Percentiles rank a stretch among this genome's conserved stretches.
These are phyloP conservation scores for Nemopilema nomurai DNA, from an alignment of 30 jellyfish, hydroid and myxozoan species.

Conservation along the genomic window DNA sequence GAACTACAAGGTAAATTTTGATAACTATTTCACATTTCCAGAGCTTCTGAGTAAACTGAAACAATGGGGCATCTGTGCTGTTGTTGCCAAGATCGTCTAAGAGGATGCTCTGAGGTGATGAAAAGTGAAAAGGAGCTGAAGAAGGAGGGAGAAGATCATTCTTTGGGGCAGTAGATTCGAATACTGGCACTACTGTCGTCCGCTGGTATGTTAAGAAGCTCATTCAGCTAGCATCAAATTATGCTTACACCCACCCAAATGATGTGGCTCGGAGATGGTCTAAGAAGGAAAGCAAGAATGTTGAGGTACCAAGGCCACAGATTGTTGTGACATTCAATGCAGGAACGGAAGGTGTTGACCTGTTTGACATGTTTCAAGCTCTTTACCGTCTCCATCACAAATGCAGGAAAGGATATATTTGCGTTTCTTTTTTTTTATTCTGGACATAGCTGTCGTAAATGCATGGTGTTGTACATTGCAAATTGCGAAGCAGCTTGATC, in stretches of 20 bases:
- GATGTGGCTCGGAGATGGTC: slow-evolving; percentile 42
- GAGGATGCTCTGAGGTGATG: slow-evolving; percentile 32
- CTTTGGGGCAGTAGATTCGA: slow-evolving; percentile 45
- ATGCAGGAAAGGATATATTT: slow-evolving; percentile 42
- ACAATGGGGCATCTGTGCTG: slow-evolving; percentile 45
- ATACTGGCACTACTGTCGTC: slow-evolving; percentile 50
- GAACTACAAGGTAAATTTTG: slow-evolving; percentile 45
- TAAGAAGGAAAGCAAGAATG: background rate
- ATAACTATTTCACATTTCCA: slow-evolving; percentile 48
- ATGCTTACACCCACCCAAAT: slow-evolving; percentile 34
- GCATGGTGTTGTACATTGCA: slow-evolving; percentile 43
- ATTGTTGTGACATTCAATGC: slow-evolving; percentile 37
- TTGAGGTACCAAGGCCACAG: slow-evolving; percentile 42
- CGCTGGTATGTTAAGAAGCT: slow-evolving; percentile 41
- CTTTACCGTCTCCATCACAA: slow-evolving; percentile 54
- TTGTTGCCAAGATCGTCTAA: slow-evolving; percentile 58
- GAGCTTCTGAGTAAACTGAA: slow-evolving; percentile 54
- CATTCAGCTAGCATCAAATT: slow-evolving; percentile 48
- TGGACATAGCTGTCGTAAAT: slow-evolving; percentile 39
- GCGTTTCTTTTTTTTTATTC: slow-evolving; percentile 19
- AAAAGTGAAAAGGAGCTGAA: slow-evolving; percentile 43
- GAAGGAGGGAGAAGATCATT: slow-evolving; percentile 60
- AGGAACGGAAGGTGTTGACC: slow-evolving; percentile 69
- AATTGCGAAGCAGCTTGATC: slow-evolving; percentile 38
- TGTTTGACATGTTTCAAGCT: slow-evolving; percentile 50